Conservation (phyloP, 2,797 vertebrate genomes). For the Alauda arvensis region DNA sequence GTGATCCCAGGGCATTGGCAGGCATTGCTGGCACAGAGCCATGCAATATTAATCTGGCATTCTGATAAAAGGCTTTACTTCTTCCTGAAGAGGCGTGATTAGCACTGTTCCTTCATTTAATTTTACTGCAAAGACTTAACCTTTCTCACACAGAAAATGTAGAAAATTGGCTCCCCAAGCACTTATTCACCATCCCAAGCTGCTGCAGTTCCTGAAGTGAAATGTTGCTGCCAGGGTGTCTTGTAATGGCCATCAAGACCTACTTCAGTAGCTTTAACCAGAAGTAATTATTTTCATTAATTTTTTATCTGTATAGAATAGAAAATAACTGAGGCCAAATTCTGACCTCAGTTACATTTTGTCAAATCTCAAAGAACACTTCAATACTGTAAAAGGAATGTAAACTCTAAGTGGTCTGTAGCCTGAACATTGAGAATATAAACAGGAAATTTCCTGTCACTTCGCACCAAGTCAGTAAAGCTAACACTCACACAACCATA, state of each 20-base stretch:
- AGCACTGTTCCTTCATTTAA: background rate
- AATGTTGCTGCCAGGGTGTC: background rate
- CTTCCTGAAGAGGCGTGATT: background rate
- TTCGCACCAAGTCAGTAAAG: slow-evolving; percentile 24
- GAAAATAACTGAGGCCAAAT: background rate
- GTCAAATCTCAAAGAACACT: background rate
- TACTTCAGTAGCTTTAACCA: background rate
- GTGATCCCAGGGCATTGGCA: background rate
- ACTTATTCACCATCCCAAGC: background rate
- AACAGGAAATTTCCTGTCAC: slow-evolving; percentile 18
- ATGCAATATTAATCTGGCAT: background rate
- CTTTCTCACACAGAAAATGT: background rate
- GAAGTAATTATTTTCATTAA: background rate
- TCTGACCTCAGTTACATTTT: background rate
- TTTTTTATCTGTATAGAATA: background rate
- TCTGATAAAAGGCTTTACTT: background rate
- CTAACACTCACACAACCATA: slow-evolving; percentile 2
- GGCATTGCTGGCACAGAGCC: background rate
- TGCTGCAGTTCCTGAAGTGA: background rate
- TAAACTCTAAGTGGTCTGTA: background rate
- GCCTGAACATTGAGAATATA: background rate
- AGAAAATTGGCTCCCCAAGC: background rate
- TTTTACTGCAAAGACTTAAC: background rate
- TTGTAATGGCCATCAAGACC: background rate
- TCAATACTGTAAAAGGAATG: background rate